Evolutionary conservation across 2,113 vertebrate species (phyloP).

Genomic region (Acanthisitta chloris): DNA sequence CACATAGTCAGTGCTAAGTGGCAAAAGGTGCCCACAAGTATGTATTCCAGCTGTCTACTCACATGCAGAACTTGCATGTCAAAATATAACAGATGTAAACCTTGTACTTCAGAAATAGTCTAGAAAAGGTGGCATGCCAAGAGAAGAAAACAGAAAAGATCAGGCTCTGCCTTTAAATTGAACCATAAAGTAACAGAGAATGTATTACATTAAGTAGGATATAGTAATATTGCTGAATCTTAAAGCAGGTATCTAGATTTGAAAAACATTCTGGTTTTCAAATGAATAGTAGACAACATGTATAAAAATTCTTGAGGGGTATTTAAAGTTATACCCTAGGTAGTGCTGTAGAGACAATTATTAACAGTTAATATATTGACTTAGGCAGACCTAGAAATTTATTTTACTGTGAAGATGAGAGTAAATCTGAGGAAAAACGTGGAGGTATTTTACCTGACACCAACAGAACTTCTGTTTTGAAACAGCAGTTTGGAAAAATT

Average conservation of each 20-base stretch:
- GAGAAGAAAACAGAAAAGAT: not conserved
- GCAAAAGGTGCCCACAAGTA: not conserved
- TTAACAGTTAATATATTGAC: not conserved
- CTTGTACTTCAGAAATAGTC: not conserved
- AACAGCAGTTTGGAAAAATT: not conserved
- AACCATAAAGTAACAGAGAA: not conserved
- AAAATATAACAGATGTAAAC: not conserved
- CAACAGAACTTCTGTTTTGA: not conserved
- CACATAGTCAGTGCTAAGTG: rapidly evolving
- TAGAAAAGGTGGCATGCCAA: not conserved
- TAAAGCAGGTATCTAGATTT: not conserved
- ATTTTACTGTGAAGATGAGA: not conserved
- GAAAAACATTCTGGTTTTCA: not conserved
- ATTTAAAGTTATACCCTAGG: not conserved
- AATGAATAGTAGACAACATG: not conserved
- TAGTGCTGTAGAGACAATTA: not conserved
- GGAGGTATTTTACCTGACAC: not conserved
- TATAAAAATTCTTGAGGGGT: not conserved
- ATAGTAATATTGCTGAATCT: not conserved
- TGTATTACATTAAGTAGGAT: not conserved
- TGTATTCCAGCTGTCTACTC: not conserved
- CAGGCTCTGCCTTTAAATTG: not conserved
- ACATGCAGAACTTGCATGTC: not conserved
- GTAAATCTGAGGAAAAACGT: not conserved
- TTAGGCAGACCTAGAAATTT: not conserved